Conservation (phyloP, 2,113 vertebrate genomes). For the Etia nguti region DNA sequence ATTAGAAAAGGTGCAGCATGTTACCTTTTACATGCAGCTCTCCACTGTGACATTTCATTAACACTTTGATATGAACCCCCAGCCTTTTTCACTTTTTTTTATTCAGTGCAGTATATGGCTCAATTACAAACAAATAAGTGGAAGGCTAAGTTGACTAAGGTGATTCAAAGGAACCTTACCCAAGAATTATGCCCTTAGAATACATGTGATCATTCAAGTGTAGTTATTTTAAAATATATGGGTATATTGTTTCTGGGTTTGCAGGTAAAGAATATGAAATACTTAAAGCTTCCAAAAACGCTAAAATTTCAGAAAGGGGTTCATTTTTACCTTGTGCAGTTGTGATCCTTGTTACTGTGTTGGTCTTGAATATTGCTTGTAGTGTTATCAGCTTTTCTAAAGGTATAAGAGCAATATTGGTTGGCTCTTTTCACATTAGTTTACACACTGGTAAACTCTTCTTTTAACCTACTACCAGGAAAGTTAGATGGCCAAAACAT, state of each 20-base stretch:
- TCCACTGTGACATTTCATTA: background rate
- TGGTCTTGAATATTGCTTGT: background rate
- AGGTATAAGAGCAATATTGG: background rate
- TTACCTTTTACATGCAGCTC: background rate
- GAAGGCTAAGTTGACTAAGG: background rate
- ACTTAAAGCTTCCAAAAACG: constrained; percentile 3
- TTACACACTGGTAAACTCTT: background rate
- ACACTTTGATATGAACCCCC: accelerated
- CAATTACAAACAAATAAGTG: background rate
- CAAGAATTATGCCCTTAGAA: background rate
- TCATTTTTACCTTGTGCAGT: background rate
- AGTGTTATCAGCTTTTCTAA: constrained; percentile 6
- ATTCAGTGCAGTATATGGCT: background rate
- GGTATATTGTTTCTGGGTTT: background rate
- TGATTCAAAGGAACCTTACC: background rate
- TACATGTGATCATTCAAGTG: background rate
- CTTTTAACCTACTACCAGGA: background rate
- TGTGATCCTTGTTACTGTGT: background rate
- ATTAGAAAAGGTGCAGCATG: background rate
- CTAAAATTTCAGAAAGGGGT: background rate
- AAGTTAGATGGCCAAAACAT: background rate
- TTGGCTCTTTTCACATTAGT: background rate
- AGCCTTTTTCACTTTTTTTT: background rate
- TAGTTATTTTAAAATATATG: background rate
- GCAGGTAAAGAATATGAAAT: constrained; percentile 21